These are phyloP conservation scores for Venturia canescens DNA, from an alignment of 1,140 invertebrate genomes.

Conservation along the genomic window DNA sequence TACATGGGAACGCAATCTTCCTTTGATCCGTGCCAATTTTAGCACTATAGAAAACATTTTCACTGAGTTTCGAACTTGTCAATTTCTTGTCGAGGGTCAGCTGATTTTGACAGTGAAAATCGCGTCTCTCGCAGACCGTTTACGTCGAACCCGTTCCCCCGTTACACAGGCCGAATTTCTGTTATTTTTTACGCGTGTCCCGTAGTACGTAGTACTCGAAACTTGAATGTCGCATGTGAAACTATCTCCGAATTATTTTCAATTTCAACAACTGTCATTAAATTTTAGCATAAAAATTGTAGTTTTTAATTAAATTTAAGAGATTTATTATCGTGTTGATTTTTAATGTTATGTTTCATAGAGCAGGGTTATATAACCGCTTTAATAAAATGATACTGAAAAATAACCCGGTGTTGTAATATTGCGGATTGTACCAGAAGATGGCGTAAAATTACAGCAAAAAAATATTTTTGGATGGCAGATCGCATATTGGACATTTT, in stretches of 20 bases:
- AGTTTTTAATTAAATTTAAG: no score
- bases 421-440: no score
- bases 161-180: neutral
- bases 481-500: neutral
- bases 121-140: neutral
- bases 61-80: neutral
- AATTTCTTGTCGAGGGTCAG: slow-evolving; percentile 35
- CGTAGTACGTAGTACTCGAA: neutral
- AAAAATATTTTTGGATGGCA: no score
- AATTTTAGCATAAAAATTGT: no score
- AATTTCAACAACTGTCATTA: no score
- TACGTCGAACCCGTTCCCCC: neutral
- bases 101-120: slow-evolving; percentile 53
- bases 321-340: neutral
- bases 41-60: neutral
- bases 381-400: no score
- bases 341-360: neutral
- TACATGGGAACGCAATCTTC: neutral
- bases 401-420: no score
- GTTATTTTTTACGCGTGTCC: neutral
- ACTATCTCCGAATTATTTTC: neutral
- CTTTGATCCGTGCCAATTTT: neutral
- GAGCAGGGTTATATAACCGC: no score
- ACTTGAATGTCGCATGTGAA: neutral
- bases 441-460: no score